These are phyloP conservation scores for Ryuthela nishihirai DNA, from an alignment of 2,888 invertebrate species.

Conservation along the genomic window DNA sequence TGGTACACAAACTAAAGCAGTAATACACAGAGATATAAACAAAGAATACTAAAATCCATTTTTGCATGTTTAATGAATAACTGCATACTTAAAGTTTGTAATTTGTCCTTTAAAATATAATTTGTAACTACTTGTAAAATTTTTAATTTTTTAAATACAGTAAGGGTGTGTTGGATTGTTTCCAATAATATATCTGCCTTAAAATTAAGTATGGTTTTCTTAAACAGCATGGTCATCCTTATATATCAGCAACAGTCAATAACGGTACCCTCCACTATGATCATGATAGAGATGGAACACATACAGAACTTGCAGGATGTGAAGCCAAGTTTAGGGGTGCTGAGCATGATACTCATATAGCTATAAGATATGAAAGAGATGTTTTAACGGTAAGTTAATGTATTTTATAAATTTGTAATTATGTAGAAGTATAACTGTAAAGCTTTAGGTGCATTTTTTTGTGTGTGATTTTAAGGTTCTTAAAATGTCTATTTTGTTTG, in stretches of 20 bases:
- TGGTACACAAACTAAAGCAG: no score
- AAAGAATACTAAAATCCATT: no score
- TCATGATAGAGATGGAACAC: constrained; percentile 97
- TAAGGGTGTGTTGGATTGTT: no score
- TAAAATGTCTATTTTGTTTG: no score
- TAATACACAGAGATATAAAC: no score
- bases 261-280: constrained; percentile 94
- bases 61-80: no score
- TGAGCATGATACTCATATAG: constrained; percentile 82
- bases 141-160: no score
- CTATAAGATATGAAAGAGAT: constrained; percentile 87
- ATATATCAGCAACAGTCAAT: constrained; percentile 96
- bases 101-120: no score
- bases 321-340: constrained; percentile 91
- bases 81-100: no score
- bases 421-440: not conserved
- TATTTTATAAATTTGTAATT: not conserved
- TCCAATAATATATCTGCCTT: no score
- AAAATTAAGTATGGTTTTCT: constrained; percentile 3
- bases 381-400: constrained; percentile 60
- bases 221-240: constrained; percentile 92
- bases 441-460: not conserved
- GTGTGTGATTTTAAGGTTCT: not conserved
- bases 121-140: no score
- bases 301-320: constrained; percentile 95